Evolutionary conservation across 1,140 invertebrate genomes (phyloP).

Genomic region (Polyergus mexicanus): DNA sequence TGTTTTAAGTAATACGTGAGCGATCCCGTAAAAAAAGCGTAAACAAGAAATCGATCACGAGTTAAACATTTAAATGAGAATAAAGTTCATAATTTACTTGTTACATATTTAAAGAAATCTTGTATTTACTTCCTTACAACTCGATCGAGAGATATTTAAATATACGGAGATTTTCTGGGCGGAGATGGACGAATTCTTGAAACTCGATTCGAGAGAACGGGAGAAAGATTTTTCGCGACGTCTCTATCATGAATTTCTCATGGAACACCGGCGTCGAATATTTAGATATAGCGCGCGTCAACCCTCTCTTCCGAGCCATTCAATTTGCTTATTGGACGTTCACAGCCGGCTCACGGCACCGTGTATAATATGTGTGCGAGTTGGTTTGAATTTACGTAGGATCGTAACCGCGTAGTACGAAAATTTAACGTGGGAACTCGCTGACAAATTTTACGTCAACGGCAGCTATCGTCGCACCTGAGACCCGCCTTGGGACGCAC

Average conservation of each 20-base stretch:
- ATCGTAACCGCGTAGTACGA: constrained; percentile 12
- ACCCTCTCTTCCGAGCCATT: constrained; percentile 26
- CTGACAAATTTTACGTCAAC: constrained; percentile 69
- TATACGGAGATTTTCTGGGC: constrained; percentile 35
- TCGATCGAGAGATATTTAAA: constrained; percentile 46
- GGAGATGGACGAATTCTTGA: constrained; percentile 45
- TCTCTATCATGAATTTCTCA: constrained; percentile 60
- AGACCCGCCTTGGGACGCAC: constrained; percentile 55
- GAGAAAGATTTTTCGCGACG: constrained; percentile 51
- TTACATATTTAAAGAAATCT: constrained; percentile 52
- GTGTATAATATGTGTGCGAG: constrained; percentile 34
- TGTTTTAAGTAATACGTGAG: not conserved
- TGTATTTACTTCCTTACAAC: constrained; percentile 48
- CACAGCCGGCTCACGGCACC: constrained; percentile 41
- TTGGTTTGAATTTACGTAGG: constrained; percentile 54
- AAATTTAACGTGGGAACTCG: constrained; percentile 48
- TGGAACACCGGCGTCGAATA: constrained; percentile 52
- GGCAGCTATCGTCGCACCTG: constrained; percentile 67
- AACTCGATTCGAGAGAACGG: constrained; percentile 32
- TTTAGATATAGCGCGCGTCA: constrained; percentile 42
- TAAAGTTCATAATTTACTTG: constrained; percentile 49
- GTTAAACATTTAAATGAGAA: constrained; percentile 53
- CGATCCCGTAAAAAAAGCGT: not conserved
- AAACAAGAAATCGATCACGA: constrained; percentile 31
- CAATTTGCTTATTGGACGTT: constrained; percentile 62